Evolutionary conservation across 2,797 vertebrate species (phyloP), one percentile per base, ranked within the genome.

Genomic region (Botia kubotai): DNA sequence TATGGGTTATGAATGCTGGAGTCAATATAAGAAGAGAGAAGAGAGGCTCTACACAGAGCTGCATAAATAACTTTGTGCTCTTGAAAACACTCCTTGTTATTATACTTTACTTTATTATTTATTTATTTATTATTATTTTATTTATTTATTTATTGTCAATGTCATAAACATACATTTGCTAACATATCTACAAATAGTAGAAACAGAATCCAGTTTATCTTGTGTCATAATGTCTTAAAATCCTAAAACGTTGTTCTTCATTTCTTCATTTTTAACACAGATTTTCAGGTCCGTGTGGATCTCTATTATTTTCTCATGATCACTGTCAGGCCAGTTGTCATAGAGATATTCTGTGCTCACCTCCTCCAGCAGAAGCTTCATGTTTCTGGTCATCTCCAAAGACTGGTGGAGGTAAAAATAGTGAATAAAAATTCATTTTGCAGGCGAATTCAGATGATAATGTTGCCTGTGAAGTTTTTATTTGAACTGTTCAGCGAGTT

Each of bases 361-460:
- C 95, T 95, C 93, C 60, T 95, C 95, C 2, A 93, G 92, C 69
- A 95, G 84, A 82, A 93, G 91, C 83, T 91, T 87, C 94, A 95
- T 95, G 53, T 93, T 73, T 8, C 94, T 86, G 0, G 95, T 95
- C 83, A 93, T 93, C 70, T 95, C 94, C 87, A 96, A 87, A 4
- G 95, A 95, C 95, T 96, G 67, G 43, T 2, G 3, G 75, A 50
- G 21, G 29, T 16, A 48, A 29, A 72, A 5, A 48, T 39, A 29
- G 33, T 33, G 3, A 33, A 33, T 3, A 33, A 33, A 33, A 33
- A 33, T 33, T 0, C 7, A 33, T 58, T 48, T 17, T 2, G 17
- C 11, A 70, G 43, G 39, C 4, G 29, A 72, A 63, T 55, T 60
- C 8, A 78, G 76, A 65, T 60, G 17, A 70, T 52, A 62, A 62